These are phyloP conservation scores for Gobiocypris rarus DNA, from an alignment of 2,113 vertebrate species.

Conservation along the genomic window DNA sequence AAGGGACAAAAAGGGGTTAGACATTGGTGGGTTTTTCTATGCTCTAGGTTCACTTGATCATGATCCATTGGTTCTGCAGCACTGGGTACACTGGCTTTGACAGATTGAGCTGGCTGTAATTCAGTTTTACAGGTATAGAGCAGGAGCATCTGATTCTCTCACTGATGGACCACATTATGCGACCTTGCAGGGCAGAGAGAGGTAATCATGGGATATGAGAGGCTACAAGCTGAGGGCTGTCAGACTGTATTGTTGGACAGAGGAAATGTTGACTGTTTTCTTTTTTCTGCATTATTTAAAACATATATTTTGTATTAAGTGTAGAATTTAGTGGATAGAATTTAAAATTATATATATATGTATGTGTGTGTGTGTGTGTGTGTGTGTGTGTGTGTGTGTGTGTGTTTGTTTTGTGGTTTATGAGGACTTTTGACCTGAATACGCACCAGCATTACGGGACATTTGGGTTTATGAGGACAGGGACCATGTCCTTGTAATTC, in stretches of 20 bases:
- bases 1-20: not conserved
- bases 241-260: not conserved
- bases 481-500: no score
- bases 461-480: no score
- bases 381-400: no score
- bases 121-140: slow-evolving; percentile 37
- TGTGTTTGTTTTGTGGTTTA: no score
- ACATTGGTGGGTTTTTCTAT: not conserved
- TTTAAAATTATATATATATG: no score
- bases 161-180: not conserved
- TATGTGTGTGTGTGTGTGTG: no score
- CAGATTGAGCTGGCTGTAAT: slow-evolving; percentile 22
- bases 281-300: not conserved
- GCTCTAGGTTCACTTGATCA: slow-evolving; percentile 24
- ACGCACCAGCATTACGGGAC: no score
- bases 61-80: slow-evolving; percentile 18
- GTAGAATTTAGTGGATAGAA: not conserved
- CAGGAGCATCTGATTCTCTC: slow-evolving; percentile 15
- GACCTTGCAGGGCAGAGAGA: slow-evolving; percentile 31
- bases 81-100: not conserved
- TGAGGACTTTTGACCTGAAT: no score
- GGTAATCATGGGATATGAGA: not conserved
- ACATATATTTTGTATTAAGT: not conserved
- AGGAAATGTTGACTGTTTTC: not conserved
- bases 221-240: not conserved